These are phyloP conservation scores for Phaethornis superciliosus DNA, from an alignment of 2,113 vertebrate genomes.

Conservation along the genomic window DNA sequence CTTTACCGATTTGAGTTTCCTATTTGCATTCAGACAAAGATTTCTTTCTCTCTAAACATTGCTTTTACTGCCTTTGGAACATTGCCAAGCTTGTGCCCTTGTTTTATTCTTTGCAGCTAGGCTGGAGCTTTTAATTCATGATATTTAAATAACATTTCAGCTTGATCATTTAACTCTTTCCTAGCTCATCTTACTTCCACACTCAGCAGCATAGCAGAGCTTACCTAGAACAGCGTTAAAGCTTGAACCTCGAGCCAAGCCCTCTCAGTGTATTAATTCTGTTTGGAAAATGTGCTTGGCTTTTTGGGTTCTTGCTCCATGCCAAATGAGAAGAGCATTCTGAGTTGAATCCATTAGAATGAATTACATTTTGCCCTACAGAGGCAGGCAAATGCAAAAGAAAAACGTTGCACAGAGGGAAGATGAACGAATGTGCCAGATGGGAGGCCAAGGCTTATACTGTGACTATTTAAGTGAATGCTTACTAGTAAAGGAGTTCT, in stretches of 20 bases:
- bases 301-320: neutral
- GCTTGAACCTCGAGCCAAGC: neutral
- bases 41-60: constrained; percentile 55
- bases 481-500: neutral
- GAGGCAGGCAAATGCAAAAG: neutral
- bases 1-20: constrained; percentile 50
- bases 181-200: neutral
- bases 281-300: neutral
- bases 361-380: neutral
- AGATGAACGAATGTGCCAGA: neutral
- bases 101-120: constrained; percentile 50
- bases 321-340: neutral
- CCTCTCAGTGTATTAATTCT: neutral
- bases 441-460: neutral
- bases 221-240: neutral
- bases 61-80: constrained; percentile 52
- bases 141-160: constrained; percentile 52
- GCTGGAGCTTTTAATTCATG: constrained; percentile 45
- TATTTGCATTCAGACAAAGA: constrained; percentile 49
- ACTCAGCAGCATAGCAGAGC: neutral
- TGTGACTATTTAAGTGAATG: neutral
- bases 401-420: neutral
- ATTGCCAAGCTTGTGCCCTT: constrained; percentile 53
- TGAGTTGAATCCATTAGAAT: neutral
- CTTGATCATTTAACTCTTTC: constrained; percentile 41